These are phyloP conservation scores for Phataginus tricuspis DNA, from an alignment of 2,797 vertebrate genomes.

Conservation along the genomic window DNA sequence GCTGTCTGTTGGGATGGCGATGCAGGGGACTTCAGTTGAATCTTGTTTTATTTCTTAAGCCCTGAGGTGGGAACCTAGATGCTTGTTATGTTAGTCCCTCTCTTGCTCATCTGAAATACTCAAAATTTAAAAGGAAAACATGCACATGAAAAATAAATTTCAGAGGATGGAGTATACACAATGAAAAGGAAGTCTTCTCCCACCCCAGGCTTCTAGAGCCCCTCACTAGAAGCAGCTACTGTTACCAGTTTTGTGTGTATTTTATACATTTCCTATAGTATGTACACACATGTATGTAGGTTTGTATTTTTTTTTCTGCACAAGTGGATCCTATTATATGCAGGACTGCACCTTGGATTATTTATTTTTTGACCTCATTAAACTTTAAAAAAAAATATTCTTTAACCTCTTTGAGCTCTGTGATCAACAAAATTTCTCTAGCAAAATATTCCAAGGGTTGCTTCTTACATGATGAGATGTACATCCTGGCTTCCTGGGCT, in stretches of 20 bases:
- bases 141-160: constrained; percentile 10
- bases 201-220: background rate
- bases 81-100: background rate
- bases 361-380: constrained; percentile 34
- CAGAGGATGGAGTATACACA: background rate
- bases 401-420: background rate
- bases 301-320: background rate
- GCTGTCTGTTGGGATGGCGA: background rate
- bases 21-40: background rate
- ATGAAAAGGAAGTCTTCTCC: background rate
- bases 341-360: background rate
- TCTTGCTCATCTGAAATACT: constrained; percentile 4
- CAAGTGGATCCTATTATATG: background rate
- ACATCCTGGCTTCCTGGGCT: background rate
- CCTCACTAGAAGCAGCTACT: background rate
- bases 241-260: background rate
- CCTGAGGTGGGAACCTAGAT: background rate
- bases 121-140: constrained; percentile 27
- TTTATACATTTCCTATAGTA: background rate
- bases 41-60: background rate
- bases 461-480: background rate
- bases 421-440: background rate
- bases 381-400: background rate
- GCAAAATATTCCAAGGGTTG: background rate
- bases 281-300: background rate